Base-by-base conservation (phyloP, 1,140 invertebrate genomes). In the Tribolium castaneum region DNA sequence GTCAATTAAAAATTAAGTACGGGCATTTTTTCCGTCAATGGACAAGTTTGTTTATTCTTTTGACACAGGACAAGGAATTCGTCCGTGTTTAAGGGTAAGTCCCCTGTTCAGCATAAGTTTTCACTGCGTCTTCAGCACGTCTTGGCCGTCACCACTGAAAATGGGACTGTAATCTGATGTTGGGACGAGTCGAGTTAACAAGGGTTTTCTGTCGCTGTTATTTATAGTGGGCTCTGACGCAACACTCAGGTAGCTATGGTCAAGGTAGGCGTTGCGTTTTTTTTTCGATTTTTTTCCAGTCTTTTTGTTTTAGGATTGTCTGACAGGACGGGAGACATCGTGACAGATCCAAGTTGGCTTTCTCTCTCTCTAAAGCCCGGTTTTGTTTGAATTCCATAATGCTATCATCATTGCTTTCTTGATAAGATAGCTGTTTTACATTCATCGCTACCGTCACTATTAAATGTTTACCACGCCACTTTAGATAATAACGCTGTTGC, bases 211-310 rank as follows among this genome's bases (percentile, higher is more conserved):
- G 84, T 84, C 84, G 80, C 75, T 59, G 81, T 85, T 82, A 85
- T 85, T 84, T 85, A 85, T 85, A 80, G 80, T 80, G 76, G 80
- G 78, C 79, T 80, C 75, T 83, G 83, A 84, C 77, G 82, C 82
- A 85, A 85, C 84, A 83, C 83, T 83, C 84, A 85, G 84, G 83
- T 85, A 85, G 84, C 84, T 78, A 79, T 79, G 82, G 81, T 81
- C 83, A 79, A 81, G 81, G 84, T 85, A 84, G 84, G 84, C 83
- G 84, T 84, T 84, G 78, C 78, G 77, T 82, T 83, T 84, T 83
- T 84, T 81, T 80, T 74, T 30, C 73, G 14, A 50, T 45, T 59
- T 70, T 78, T 79, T 77, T 78, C 35, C 75, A 78, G 70, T 75
- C 51, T 81, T 82, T 82, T 73, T 73, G 71, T 73, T 73, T 73